Base-by-base conservation (phyloP, 2,888 invertebrate genomes). In the Brachypalpus laphriformis region DNA sequence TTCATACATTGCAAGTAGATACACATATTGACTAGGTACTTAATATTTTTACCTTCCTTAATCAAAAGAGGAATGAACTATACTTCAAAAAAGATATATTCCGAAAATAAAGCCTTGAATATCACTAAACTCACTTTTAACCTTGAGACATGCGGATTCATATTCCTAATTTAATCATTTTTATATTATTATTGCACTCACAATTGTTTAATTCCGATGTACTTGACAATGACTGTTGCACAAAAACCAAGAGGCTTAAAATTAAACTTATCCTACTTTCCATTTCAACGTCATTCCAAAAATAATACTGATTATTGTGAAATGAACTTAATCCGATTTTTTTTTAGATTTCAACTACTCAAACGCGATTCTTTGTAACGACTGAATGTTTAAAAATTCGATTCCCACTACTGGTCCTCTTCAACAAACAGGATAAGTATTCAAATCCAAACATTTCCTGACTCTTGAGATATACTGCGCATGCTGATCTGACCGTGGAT, bases 171-270 rank as follows among this genome's bases (percentile, higher is more conserved):
- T n/a, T n/a, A n/a, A n/a, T n/a, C n/a, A n/a, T n/a, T n/a, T n/a
- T n/a, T n/a, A n/a, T n/a, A 40, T 14, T 40, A 40, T 18, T 31
- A 40, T 47, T 45, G 9, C 71, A 90, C 91, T 91, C 88, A 91
- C 91, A 91, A 87, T 91, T 91, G 82, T 91, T 91, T 56, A 91
- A 80, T 85, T 91, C 91, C 37, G 91, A 88, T 86, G 90, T 89
- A 63, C 88, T 91, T 54, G 90, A 88, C 25, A 86, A 59, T 22
- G 82, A 77, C 1, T 40, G 8, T 37, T 72, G 66, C 8, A 82
- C 61, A 9, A 66, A 51, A 11, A 34, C 22, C 31, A 77, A 54
- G 0, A 82, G 51, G 28, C 28, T 42, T 8, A 65, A 25, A 31
- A 76, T 31, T n/a, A 65, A 71, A 59, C 31, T 8, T 22, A 82